A percentile compares a stretch with the other conserved stretches of the same genome.
Conservation (phyloP, 2,888 invertebrate species). For the Drosophila percnosoma region DNA sequence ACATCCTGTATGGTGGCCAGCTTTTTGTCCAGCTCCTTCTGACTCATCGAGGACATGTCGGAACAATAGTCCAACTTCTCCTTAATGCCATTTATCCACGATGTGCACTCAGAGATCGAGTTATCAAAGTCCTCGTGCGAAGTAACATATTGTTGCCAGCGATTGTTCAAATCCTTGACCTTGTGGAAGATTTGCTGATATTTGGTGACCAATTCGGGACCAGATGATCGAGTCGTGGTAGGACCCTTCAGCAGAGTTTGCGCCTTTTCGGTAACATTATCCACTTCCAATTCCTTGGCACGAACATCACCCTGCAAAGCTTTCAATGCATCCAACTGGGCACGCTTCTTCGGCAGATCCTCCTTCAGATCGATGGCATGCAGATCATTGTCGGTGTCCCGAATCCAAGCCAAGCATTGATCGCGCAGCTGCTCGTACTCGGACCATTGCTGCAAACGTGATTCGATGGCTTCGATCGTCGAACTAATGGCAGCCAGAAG, state of each 20-base stretch:
- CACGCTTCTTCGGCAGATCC: slow-evolving; percentile 92
- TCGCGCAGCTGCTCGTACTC: slow-evolving; percentile 95
- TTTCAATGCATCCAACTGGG: slow-evolving; percentile 92
- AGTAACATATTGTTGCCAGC: slow-evolving; percentile 96
- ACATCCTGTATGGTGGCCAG: slow-evolving; percentile 94
- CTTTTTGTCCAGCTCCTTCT: slow-evolving; percentile 94
- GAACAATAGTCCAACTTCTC: slow-evolving; percentile 95
- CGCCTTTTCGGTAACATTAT: slow-evolving; percentile 95
- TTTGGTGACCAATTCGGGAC: slow-evolving; percentile 95
- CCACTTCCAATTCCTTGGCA: slow-evolving; percentile 96
- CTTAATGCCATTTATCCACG: slow-evolving; percentile 93
- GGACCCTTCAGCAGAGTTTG: slow-evolving; percentile 92
- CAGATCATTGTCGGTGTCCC: slow-evolving; percentile 93
- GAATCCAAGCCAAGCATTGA: slow-evolving; percentile 93
- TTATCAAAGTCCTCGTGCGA: slow-evolving; percentile 95
- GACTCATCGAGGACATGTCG: slow-evolving; percentile 91
- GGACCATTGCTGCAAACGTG: slow-evolving; percentile 94
- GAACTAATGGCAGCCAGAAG: slow-evolving; percentile 91
- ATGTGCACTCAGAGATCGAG: slow-evolving; percentile 91
- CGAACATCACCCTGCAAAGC: slow-evolving; percentile 94
- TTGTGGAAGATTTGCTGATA: slow-evolving; percentile 96
- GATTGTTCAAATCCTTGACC: slow-evolving; percentile 94
- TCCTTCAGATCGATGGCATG: slow-evolving; percentile 95
- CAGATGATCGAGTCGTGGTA: slow-evolving; percentile 90
- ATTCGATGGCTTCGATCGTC: slow-evolving; percentile 92